Conservation (phyloP, 2,888 invertebrate species). For the Halocaridina rubra region DNA sequence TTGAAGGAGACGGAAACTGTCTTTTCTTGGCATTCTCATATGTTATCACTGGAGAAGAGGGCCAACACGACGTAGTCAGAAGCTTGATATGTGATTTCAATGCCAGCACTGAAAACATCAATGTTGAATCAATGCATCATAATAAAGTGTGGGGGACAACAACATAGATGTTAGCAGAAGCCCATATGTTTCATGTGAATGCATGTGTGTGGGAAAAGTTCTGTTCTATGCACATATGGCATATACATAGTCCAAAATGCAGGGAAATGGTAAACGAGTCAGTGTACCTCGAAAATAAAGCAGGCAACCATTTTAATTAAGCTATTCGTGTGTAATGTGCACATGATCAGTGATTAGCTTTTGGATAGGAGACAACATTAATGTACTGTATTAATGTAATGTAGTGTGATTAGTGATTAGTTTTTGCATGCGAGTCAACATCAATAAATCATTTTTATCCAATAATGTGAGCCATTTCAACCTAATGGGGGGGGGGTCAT, state of each 20-base stretch:
- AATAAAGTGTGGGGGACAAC: neutral
- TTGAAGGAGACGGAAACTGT: no score
- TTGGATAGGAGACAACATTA: no score
- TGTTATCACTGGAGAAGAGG: neutral
- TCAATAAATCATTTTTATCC: neutral
- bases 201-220: conserved; percentile 5
- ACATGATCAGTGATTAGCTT: no score
- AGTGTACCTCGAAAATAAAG: conserved; percentile 6
- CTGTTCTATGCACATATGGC: neutral
- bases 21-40: neutral
- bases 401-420: no score
- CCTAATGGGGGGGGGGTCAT: neutral
- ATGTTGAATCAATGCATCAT: conserved; percentile 11
- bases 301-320: conserved; percentile 6
- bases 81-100: conserved; percentile 12
- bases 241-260: conserved; percentile 9
- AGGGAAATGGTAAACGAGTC: conserved; percentile 13
- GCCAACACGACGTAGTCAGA: conserved; percentile 9
- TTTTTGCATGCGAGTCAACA: neutral
- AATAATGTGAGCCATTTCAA: no score
- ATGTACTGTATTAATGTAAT: no score
- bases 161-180: conserved; percentile 7
- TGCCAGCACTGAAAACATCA: conserved; percentile 10
- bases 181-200: conserved; percentile 1
- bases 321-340: conserved; percentile 4